A percentile compares a stretch with the other conserved stretches of the same genome.
phyloP scores from a whole-genome alignment of 2,888 invertebrate species.

The Bibio marci region DNA sequence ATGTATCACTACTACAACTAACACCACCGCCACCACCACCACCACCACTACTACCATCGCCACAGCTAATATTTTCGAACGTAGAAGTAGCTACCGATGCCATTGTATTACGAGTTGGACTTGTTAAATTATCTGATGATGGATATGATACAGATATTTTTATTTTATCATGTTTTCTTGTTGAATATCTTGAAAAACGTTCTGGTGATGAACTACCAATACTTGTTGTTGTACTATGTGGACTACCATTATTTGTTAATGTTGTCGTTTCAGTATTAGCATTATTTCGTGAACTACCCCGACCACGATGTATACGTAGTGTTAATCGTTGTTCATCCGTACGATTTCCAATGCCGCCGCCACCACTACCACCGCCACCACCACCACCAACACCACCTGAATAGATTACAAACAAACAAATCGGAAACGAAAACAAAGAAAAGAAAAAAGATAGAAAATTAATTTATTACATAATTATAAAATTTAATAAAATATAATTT shows the following conservation, averaged over 20 bases:
- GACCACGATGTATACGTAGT: constrained; percentile 75
- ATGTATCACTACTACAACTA: no score
- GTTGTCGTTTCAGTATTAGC: constrained; percentile 34
- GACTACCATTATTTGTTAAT: constrained; percentile 48
- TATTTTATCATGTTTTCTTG: constrained; percentile 56
- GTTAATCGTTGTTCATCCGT: constrained; percentile 85
- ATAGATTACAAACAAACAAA: not conserved
- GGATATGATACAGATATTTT: constrained; percentile 78
- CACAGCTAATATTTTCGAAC: no score
- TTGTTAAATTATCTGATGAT: constrained; percentile 51
- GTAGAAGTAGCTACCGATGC: no score
- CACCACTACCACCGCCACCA: no score
- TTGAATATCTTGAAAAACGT: constrained; percentile 38
- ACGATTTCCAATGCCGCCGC: constrained; percentile 51
- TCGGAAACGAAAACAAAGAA: not conserved
- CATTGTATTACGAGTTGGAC: constrained; percentile 15
- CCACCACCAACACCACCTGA: not conserved
- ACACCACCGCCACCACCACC: no score
- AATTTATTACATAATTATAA: no score
- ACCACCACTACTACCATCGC: no score
- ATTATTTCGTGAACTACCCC: constrained; percentile 34
- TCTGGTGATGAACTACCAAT: constrained; percentile 48
- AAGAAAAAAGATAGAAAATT: no score
- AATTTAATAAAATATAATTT: no score
- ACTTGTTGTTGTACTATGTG: constrained; percentile 49